phyloP scores from a whole-genome alignment of 2,888 invertebrate species.

The Lithophane ornitopus region DNA sequence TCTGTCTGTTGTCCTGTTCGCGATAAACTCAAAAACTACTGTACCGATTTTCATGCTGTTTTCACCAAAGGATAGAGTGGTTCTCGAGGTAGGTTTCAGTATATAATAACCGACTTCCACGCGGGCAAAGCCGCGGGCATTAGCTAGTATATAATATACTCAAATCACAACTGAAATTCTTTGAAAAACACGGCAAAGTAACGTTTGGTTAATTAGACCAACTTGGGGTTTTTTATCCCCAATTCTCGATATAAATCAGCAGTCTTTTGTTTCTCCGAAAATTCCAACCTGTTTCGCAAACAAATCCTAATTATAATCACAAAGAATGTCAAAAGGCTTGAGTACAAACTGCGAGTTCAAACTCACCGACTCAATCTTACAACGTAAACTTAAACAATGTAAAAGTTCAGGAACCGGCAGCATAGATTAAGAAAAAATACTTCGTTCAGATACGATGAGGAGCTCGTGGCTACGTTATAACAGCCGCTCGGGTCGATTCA shows the following conservation, averaged over 20 bases:
- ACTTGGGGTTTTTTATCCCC: neutral
- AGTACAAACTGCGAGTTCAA: slow-evolving; percentile 47
- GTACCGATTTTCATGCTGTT: too few species aligned
- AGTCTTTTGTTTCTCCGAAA: slow-evolving; percentile 11
- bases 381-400: slow-evolving; percentile 58
- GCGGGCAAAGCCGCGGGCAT: too few species aligned
- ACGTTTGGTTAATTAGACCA: neutral
- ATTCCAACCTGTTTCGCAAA: slow-evolving; percentile 31
- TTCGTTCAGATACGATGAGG: slow-evolving; percentile 1
- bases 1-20: too few species aligned
- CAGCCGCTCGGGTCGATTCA: too few species aligned
- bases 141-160: too few species aligned
- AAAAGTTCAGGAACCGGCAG: slow-evolving; percentile 50
- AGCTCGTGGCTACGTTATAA: too few species aligned
- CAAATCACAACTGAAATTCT: too few species aligned
- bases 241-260: slow-evolving; percentile 21
- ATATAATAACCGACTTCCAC: too few species aligned
- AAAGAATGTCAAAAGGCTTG: slow-evolving; percentile 54
- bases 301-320: slow-evolving; percentile 52
- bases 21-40: too few species aligned
- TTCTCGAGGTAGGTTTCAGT: too few species aligned
- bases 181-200: too few species aligned
- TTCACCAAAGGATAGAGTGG: too few species aligned
- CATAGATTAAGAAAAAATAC: slow-evolving; percentile 3
- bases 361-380: slow-evolving; percentile 48